Percentiles rank a stretch among this genome's conserved stretches.
These are phyloP conservation scores for Semotilus atromaculatus DNA, from an alignment of 2,797 vertebrate genomes.

Conservation along the genomic window DNA sequence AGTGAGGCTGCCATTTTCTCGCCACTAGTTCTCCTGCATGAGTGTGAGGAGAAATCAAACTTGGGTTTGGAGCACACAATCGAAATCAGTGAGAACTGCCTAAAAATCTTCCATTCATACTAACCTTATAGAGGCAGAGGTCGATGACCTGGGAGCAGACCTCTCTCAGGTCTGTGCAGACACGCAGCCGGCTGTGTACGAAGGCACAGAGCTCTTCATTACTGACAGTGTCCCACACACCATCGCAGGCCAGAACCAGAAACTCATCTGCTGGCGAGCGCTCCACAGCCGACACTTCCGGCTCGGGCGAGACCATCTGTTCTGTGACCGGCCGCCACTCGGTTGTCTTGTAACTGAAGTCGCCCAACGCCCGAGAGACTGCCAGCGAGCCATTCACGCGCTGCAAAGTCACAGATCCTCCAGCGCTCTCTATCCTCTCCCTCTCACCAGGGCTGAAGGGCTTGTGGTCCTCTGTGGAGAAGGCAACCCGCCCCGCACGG, in stretches of 20 bases:
- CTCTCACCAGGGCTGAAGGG: constrained; percentile 81
- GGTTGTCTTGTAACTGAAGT: constrained; percentile 85
- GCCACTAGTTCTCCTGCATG: background rate
- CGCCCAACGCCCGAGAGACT: constrained; percentile 83
- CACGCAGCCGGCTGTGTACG: constrained; percentile 78
- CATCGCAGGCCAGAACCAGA: constrained; percentile 84
- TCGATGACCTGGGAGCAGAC: constrained; percentile 84
- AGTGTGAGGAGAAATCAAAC: background rate
- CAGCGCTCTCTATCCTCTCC: constrained; percentile 82
- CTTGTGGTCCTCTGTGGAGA: constrained; percentile 86
- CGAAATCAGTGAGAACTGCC: background rate
- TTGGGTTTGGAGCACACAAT: background rate
- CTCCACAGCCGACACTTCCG: constrained; percentile 80
- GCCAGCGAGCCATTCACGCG: constrained; percentile 85
- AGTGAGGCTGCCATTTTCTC: background rate
- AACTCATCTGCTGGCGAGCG: constrained; percentile 83
- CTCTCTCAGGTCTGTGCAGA: constrained; percentile 81
- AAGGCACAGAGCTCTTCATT: constrained; percentile 82
- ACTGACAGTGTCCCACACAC: constrained; percentile 84
- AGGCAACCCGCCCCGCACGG: constrained; percentile 76
- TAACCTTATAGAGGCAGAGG: constrained; percentile 86
- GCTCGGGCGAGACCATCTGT: constrained; percentile 86
- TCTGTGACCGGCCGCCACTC: constrained; percentile 76
- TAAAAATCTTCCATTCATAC: constrained; percentile 26
- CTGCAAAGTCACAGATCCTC: constrained; percentile 80